Base-by-base conservation (phyloP, 2,797 vertebrate species). In the Helostoma temminkii region DNA sequence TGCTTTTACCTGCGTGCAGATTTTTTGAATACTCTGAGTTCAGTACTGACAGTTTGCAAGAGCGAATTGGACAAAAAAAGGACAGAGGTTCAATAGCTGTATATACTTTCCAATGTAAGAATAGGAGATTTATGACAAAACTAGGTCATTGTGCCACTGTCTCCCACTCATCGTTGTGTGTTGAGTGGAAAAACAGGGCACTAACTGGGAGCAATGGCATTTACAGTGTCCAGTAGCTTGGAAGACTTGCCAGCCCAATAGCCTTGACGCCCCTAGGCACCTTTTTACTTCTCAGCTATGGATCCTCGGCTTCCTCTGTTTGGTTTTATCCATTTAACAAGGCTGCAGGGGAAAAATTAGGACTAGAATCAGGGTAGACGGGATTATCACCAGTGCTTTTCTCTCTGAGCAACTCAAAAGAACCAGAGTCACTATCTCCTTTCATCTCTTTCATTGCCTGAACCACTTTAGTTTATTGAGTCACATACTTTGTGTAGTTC, bases 111-210 rank as follows among this genome's bases (percentile, higher is more conserved):
- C 54, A 37, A 39, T 15, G 58, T 28, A 47, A 48, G 63, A 82
- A 63, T 36, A 34, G 36, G 25, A 67, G 58, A 55, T 69, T 52
- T 52, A 46, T 63, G 63, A 78, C 75, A 64, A 80, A 88, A 84
- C 41, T 81, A 52, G 86, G 89, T 90, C 84, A 85, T 36, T 78
- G 71, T 84, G 84, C 78, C 70, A 73, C 61, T 47, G 68, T 61
- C 78, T 69, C 74, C 66, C 19, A 8, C 55, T 67, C 64, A 18
- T 71, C 71, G 81, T 39, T 71, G 53, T 61, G 37, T 64, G 32
- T 22, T 74, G 62, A 78, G 70, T 56, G 53, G 75, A 80, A 82
- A 82, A 78, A 59, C 80, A 78, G 85, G 78, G 10, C 55, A 15
- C 46, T 63, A 66, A 78, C 62, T 77, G 80, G 83, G 56, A 81